phyloP scores from a whole-genome alignment of 2,113 vertebrate species.

The Dunckerocampus dactyliophorus region DNA sequence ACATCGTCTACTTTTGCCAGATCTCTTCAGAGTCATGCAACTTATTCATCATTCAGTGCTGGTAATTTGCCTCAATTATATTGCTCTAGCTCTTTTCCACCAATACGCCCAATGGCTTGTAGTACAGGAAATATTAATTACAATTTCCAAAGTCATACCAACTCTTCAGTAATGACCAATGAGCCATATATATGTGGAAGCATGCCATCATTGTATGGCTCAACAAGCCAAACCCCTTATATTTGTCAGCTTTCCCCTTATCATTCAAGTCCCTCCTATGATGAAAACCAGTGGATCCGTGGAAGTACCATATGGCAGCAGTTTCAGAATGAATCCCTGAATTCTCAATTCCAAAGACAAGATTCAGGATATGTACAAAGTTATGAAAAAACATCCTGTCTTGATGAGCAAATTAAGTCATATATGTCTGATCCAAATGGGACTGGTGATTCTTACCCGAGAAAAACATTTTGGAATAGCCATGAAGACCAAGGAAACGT shows the following conservation, averaged over 20 bases:
- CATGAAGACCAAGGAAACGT: constrained; percentile 50
- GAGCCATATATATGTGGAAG: constrained; percentile 44
- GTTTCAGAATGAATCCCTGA: constrained; percentile 61
- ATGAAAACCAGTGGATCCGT: constrained; percentile 68
- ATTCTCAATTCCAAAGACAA: constrained; percentile 36
- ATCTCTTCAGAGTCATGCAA: constrained; percentile 51
- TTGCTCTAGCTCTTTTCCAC: constrained; percentile 36
- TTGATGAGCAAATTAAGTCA: constrained; percentile 32
- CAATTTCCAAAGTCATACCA: constrained; percentile 24
- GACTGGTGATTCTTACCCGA: constrained; percentile 33
- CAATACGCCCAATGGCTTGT: constrained; percentile 37
- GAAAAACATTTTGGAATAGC: constrained; percentile 60
- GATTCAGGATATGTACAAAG: constrained; percentile 34
- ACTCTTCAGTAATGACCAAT: constrained; percentile 24
- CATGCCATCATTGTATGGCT: constrained; percentile 39
- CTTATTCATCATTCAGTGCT: constrained; percentile 56
- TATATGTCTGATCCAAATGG: constrained; percentile 24
- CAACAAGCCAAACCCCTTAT: constrained; percentile 28
- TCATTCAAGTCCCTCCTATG: constrained; percentile 49
- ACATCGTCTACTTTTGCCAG: constrained; percentile 65
- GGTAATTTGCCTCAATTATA: constrained; percentile 57
- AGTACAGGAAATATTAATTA: constrained; percentile 60
- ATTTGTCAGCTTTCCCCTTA: constrained; percentile 44
- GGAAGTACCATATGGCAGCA: constrained; percentile 69
- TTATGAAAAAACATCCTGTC: constrained; percentile 24